Base-by-base conservation (phyloP, 2,888 invertebrate genomes). In the Caenorhabditis panamensis region DNA sequence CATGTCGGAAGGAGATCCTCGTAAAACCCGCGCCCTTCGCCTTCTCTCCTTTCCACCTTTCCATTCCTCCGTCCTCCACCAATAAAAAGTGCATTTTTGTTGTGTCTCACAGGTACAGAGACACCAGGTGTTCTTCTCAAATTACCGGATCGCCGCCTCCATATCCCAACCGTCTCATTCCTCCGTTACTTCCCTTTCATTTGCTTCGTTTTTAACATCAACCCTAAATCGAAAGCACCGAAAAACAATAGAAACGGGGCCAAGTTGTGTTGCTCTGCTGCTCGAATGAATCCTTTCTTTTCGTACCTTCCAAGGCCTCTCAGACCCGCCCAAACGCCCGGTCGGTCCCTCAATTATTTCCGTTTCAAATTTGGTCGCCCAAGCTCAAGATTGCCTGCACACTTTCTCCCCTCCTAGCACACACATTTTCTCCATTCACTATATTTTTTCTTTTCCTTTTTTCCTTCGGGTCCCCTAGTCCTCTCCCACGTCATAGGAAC, bases 81-180 rank as follows among this genome's bases (percentile, higher is more conserved):
- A 71, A 71, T 71, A 71, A 71, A 71, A 71, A 71, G 71, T 71
- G 71, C 71, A 71, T 71, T 71, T 71, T 71, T 62, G 59, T n/a
- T 47, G 47, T 47, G 28, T 56, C 44, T 22, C 44, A 11, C 41
- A 6, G 41, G 41, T n/a, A n/a, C n/a, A n/a, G n/a, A n/a, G n/a
- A n/a, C 59, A 53, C 73, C 73, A 73, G 73, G 73, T 73, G 73
- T 73, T 73, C 63, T 73, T 59, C 66, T 66, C 64, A 66, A 66
- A 66, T 73, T 73, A 73, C 73, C 72, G 63, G 62, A 31, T 41
- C 37, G 44, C 56, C 28, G 61, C 44, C 69, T 49, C 18, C 56
- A 41, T 36, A 28, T 56, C 18, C 44, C 13, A 22, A 47, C 41
- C 28, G 9, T 56, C 56, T 62, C 61, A 6, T 16, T 53, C 47